Evolutionary conservation across 2,888 invertebrate species (phyloP).

Genomic region (Hirtodrosophila histrioides): DNA sequence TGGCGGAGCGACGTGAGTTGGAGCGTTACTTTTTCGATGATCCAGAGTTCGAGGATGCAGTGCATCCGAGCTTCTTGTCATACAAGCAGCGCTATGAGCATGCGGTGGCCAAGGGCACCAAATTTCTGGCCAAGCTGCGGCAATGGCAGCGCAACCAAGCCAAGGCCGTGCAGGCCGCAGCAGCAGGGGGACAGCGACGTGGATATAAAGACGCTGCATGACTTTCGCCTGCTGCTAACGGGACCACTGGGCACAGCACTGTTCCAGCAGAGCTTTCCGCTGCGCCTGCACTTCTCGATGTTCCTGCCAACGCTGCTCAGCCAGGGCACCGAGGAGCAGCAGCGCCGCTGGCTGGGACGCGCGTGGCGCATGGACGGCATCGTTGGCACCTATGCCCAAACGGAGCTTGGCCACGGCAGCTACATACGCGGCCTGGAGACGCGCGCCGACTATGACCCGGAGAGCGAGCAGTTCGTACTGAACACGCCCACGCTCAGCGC

Average conservation of each 20-base stretch:
- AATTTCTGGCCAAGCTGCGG: slow-evolving; percentile 89
- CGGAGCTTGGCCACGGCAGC: slow-evolving; percentile 97
- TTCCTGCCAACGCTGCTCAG: slow-evolving; percentile 94
- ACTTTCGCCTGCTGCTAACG: slow-evolving; percentile 69
- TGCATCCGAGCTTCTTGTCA: slow-evolving; percentile 69
- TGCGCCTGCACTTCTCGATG: slow-evolving; percentile 94
- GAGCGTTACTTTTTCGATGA: slow-evolving; percentile 72
- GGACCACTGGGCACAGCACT: slow-evolving; percentile 78
- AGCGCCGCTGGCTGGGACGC: slow-evolving; percentile 92
- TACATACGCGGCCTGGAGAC: slow-evolving; percentile 95
- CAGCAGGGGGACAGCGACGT: slow-evolving; percentile 85
- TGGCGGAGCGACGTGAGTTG: slow-evolving; percentile 65
- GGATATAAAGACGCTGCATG: slow-evolving; percentile 58
- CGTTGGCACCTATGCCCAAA: slow-evolving; percentile 97
- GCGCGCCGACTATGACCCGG: slow-evolving; percentile 93
- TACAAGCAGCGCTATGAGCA: slow-evolving; percentile 78
- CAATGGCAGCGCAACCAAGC: slow-evolving; percentile 85
- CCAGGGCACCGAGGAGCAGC: slow-evolving; percentile 93
- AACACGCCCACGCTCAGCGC: slow-evolving; percentile 94
- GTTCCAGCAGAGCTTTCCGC: slow-evolving; percentile 82
- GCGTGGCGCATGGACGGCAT: slow-evolving; percentile 92
- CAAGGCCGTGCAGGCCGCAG: slow-evolving; percentile 68
- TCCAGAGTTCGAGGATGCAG: slow-evolving; percentile 66
- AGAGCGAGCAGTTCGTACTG: slow-evolving; percentile 92
- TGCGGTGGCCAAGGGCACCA: slow-evolving; percentile 59